Base-by-base conservation (phyloP, 2,797 vertebrate genomes). In the Diplodus sargus region DNA sequence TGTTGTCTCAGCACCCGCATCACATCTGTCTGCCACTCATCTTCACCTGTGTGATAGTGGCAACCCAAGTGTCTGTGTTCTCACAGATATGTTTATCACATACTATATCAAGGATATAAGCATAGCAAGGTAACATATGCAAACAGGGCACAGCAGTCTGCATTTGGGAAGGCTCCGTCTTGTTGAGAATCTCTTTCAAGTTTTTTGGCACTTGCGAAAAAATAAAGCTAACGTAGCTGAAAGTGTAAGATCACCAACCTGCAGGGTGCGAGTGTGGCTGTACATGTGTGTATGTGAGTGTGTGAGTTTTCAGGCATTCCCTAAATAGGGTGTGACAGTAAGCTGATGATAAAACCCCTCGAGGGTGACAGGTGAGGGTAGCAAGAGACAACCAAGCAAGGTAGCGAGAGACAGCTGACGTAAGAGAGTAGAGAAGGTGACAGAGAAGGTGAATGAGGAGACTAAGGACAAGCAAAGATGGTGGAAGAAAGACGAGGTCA, bases 321-420 rank as follows among this genome's bases (percentile, higher is more conserved):
- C 76, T 70, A 83, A 88, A 89, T 76, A 85, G 71, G 66, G 70
- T 79, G 81, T 81, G 90, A 90, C 87, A 87, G 81, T 90, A 88
- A 87, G 84, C 84, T 81, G 85, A 87, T 82, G 86, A 92, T 90
- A 85, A 90, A 91, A 88, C 60, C 76, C 67, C 79, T 86, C n/a
- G 12, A 77, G 81, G 76, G 75, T 79, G 91, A 88, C 85, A 84
- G 86, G 83, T 91, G 84, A 85, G 70, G 68, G 76, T 78, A 75
- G 79, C 65, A 42, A 71, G 69, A 84, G 85, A 78, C 77, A 74
- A 68, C 22, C 22, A 23, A 70, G 83, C 47, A 25, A 70, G 70
- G 52, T 18, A 51, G 80, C 80, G 64, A 70, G 54, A 74, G 91
- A 90, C 86, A 83, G 76, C 76, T 85, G 85, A 86, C 15, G 52